phyloP scores from a whole-genome alignment of 2,113 vertebrate genomes.

The Furnarius figulus region DNA sequence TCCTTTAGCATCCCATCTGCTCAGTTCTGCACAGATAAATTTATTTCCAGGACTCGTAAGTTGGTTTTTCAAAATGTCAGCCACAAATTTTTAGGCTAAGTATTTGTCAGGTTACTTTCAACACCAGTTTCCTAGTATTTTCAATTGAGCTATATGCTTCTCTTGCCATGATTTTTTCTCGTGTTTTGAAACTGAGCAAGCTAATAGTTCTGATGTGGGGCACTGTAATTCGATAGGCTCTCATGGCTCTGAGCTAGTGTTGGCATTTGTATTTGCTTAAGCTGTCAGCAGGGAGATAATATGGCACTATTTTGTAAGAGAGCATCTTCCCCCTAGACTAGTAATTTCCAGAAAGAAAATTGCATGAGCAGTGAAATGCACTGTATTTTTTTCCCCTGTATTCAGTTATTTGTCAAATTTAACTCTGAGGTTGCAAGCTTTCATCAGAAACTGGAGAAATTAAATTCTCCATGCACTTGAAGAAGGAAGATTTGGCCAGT shows the following conservation, averaged over 20 bases:
- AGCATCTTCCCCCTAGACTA: neutral
- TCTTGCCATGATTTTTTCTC: neutral
- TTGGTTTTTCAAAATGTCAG: neutral
- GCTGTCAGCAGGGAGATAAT: neutral
- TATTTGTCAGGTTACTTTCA: neutral
- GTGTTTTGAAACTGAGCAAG: neutral
- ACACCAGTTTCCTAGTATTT: neutral
- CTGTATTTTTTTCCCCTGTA: fast-evolving
- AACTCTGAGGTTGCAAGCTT: neutral
- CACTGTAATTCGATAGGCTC: neutral
- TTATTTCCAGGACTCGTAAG: neutral
- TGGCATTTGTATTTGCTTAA: neutral
- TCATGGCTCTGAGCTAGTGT: neutral
- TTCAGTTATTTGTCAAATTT: neutral
- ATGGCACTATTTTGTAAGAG: neutral
- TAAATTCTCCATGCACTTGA: neutral
- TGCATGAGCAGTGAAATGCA: neutral
- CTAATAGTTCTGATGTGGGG: neutral
- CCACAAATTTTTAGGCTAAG: neutral
- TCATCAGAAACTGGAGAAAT: neutral
- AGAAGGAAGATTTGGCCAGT: neutral
- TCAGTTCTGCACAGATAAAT: neutral
- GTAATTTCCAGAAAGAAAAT: neutral
- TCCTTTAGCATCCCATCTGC: neutral
- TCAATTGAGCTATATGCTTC: neutral